A percentile compares a stretch with the other conserved stretches of the same genome.
Conservation (phyloP, 2,113 vertebrate genomes). For the Mastomys coucha region DNA sequence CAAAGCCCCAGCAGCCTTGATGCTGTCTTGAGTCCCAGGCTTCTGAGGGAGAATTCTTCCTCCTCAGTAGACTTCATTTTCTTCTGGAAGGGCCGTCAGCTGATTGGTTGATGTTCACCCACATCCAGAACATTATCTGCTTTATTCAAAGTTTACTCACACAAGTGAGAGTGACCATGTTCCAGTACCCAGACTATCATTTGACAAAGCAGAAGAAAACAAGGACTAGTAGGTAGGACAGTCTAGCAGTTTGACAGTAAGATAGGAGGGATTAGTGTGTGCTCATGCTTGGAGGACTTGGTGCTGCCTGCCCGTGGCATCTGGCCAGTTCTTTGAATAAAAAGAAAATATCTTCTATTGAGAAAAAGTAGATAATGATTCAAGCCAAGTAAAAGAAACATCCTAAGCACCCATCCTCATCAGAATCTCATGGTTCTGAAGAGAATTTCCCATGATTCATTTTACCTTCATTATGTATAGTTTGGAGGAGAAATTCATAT, state of each 20-base stretch:
- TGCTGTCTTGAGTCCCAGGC: background rate
- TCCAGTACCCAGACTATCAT: background rate
- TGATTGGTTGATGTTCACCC: background rate
- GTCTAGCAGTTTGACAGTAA: background rate
- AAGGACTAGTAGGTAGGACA: background rate
- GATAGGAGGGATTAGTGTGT: background rate
- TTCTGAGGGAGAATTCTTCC: background rate
- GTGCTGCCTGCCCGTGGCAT: background rate
- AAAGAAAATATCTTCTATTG: constrained; percentile 40
- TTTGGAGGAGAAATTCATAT: constrained; percentile 72
- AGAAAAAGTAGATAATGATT: constrained; percentile 45
- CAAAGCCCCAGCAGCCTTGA: background rate
- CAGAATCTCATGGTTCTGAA: constrained; percentile 43
- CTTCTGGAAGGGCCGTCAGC: background rate
- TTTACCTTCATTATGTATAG: constrained; percentile 63
- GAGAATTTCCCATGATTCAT: constrained; percentile 58
- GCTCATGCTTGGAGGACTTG: background rate
- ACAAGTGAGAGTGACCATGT: background rate
- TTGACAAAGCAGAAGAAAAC: background rate
- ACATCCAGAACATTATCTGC: background rate
- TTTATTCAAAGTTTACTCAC: background rate
- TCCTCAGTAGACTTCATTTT: background rate
- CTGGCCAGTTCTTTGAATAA: background rate
- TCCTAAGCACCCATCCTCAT: background rate
- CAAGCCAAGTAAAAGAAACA: constrained; percentile 29